Conservation (phyloP, 1,140 invertebrate species). For the Diuraphis noxia region DNA sequence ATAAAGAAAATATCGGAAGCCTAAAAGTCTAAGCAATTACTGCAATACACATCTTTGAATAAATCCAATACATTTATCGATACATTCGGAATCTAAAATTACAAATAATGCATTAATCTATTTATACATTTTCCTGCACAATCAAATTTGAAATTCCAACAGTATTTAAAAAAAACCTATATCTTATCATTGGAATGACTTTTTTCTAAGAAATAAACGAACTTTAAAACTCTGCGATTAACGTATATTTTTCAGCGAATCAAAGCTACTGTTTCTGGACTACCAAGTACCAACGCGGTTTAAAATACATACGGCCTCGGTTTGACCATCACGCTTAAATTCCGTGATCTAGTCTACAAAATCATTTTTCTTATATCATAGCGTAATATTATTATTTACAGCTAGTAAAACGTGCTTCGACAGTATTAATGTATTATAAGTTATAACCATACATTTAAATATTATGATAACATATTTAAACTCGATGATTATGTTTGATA, state of each 20-base stretch:
- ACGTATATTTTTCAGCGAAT: background rate
- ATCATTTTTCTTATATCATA: background rate
- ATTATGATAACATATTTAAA: slow-evolving; percentile 19
- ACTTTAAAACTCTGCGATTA: background rate
- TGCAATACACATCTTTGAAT: background rate
- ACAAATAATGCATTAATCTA: background rate
- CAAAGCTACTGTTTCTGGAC: background rate
- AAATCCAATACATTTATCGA: background rate
- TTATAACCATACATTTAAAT: background rate
- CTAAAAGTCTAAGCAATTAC: background rate
- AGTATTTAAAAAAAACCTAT: background rate
- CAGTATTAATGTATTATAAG: background rate
- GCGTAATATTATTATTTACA: slow-evolving; percentile 28
- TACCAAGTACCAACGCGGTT: background rate
- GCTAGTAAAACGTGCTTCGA: background rate
- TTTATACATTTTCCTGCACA: background rate
- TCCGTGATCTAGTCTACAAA: background rate
- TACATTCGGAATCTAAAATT: background rate
- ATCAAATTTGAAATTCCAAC: background rate
- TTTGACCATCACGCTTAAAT: background rate
- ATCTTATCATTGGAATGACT: background rate
- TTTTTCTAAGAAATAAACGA: background rate
- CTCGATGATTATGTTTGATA: background rate
- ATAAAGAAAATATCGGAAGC: background rate
- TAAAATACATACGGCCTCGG: background rate